Conservation (phyloP, 2,888 invertebrate genomes). For the Oxycera nigricornis region DNA sequence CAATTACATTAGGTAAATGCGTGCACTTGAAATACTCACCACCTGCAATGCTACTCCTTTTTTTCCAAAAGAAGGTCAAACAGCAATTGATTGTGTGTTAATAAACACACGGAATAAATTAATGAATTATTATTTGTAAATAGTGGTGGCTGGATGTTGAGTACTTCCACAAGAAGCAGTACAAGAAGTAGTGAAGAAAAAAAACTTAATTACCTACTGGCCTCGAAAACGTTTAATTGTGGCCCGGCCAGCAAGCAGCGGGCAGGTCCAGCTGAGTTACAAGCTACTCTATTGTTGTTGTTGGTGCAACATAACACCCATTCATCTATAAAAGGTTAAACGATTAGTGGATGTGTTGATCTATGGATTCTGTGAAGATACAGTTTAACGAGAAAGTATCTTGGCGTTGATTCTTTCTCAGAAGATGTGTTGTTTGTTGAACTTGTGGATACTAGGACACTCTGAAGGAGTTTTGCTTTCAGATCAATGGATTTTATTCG, state of each 20-base stretch:
- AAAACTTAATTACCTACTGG: slow-evolving; percentile 6
- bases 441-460: too few species aligned
- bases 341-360: neutral
- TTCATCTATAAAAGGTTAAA: neutral
- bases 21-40: neutral
- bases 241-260: neutral
- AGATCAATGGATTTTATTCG: too few species aligned
- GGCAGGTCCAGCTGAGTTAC: neutral
- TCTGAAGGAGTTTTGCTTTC: too few species aligned
- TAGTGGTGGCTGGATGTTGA: slow-evolving; percentile 1
- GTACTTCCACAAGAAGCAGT: too few species aligned
- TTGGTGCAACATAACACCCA: neutral
- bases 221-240: neutral
- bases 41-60: slow-evolving; percentile 6
- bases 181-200: too few species aligned
- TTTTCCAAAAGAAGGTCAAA: slow-evolving; percentile 6
- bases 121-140: slow-evolving; percentile 6
- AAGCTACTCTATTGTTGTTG: neutral
- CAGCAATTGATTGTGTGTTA: slow-evolving; percentile 2
- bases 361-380: neutral
- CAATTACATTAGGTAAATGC: slow-evolving; percentile 2
- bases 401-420: too few species aligned
- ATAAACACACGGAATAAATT: slow-evolving; percentile 2
- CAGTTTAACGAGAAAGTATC: slow-evolving; percentile 1
- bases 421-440: too few species aligned